phyloP scores from a whole-genome alignment of 2,113 vertebrate species.

The Microcebus murinus region DNA sequence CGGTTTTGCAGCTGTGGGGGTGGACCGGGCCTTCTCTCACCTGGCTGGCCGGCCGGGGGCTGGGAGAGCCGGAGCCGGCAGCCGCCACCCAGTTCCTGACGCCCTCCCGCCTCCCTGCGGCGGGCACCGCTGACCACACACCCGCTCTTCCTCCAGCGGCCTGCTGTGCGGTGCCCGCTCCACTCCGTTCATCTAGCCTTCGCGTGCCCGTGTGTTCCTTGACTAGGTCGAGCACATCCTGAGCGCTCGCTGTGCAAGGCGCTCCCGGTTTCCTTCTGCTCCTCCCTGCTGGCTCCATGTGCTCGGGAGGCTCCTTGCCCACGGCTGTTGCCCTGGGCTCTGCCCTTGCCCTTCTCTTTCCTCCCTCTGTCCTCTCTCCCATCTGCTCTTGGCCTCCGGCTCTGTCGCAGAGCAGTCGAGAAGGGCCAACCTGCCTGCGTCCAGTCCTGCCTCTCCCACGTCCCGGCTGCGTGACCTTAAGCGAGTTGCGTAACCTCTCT shows the following conservation, averaged over 20 bases:
- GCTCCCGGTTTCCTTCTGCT: not conserved
- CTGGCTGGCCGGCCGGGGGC: not conserved
- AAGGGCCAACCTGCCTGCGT: not conserved
- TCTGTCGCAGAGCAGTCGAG: not conserved
- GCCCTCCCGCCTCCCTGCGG: not conserved
- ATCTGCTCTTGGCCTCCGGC: not conserved
- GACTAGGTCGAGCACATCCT: fast-evolving
- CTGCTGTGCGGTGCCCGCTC: not conserved
- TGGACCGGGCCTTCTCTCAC: not conserved
- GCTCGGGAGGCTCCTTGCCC: not conserved
- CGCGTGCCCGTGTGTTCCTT: fast-evolving
- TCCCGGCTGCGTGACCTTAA: not conserved
- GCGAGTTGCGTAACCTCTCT: not conserved
- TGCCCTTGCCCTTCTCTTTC: slow-evolving; percentile 49
- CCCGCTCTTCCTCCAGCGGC: too few relatives aligned
- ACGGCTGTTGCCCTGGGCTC: not conserved
- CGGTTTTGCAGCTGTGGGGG: not conserved
- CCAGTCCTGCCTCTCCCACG: not conserved
- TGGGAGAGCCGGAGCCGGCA: not conserved
- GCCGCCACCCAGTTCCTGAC: not conserved
- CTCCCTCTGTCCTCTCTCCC: not conserved
- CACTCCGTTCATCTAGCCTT: not conserved
- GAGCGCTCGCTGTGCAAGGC: fast-evolving
- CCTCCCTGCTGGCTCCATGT: not conserved
- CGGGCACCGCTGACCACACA: not conserved